phyloP scores from a whole-genome alignment of 2,113 vertebrate genomes.

The Bufo gargarizans region DNA sequence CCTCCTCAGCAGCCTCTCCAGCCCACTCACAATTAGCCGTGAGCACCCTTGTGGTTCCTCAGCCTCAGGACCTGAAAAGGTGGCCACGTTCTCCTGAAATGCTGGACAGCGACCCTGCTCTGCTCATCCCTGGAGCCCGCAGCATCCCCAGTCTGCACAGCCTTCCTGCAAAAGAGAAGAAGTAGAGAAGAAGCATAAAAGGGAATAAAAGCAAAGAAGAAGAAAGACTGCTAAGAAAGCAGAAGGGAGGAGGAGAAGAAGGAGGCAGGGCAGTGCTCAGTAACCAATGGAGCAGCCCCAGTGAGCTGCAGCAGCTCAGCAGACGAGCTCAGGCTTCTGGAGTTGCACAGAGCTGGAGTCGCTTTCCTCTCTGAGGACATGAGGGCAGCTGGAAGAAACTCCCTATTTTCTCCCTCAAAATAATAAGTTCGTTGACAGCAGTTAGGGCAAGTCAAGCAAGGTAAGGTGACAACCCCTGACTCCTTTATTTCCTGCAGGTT shows the following conservation, averaged over 20 bases:
- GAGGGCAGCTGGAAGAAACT: slow-evolving; percentile 69
- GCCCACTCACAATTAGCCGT: slow-evolving; percentile 53
- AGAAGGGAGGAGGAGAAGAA: slow-evolving; percentile 44
- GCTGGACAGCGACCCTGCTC: slow-evolving; percentile 40
- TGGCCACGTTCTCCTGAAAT: slow-evolving; percentile 11
- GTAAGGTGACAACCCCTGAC: slow-evolving; percentile 73
- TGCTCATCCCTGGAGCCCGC: not conserved
- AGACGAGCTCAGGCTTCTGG: slow-evolving; percentile 64
- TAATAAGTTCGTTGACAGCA: slow-evolving; percentile 73
- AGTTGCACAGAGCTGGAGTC: slow-evolving; percentile 62
- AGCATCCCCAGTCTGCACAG: not conserved
- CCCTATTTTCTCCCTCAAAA: slow-evolving; percentile 63
- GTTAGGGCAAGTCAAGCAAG: slow-evolving; percentile 77
- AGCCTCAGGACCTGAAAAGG: slow-evolving; percentile 40
- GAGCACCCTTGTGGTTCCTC: slow-evolving; percentile 61
- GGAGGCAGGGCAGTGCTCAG: slow-evolving; percentile 60
- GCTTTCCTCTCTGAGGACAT: slow-evolving; percentile 69
- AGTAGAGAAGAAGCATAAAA: slow-evolving; percentile 13
- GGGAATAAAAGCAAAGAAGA: slow-evolving; percentile 39
- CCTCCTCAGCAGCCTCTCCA: slow-evolving; percentile 51
- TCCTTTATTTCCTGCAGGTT: slow-evolving; percentile 60
- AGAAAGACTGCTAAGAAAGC: slow-evolving; percentile 23
- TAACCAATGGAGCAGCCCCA: slow-evolving; percentile 73
- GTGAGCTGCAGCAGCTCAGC: slow-evolving; percentile 72
- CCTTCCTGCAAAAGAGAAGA: not conserved